Evolutionary conservation across 2,797 vertebrate species (phyloP).

Genomic region (Orestias chungarensis): DNA sequence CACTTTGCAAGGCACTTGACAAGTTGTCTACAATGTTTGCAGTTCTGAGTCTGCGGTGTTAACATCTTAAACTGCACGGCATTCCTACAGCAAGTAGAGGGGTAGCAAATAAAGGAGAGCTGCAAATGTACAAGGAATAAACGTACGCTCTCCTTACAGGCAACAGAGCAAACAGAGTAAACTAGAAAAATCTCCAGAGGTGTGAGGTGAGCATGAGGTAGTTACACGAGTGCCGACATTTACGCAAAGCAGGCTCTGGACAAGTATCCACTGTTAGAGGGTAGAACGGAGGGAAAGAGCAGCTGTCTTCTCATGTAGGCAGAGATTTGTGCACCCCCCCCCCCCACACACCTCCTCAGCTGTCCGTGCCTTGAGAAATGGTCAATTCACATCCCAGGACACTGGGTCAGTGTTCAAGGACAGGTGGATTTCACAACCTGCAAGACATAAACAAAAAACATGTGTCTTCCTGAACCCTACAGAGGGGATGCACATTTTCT

Average conservation of each 20-base stretch:
- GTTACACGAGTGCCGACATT: conserved; percentile 58
- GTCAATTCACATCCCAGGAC: conserved; percentile 68
- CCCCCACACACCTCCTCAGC: conserved; percentile 38
- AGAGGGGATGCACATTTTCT: conserved; percentile 8
- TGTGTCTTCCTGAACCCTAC: conserved; percentile 40
- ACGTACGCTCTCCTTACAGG: conserved; percentile 37
- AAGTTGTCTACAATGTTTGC: conserved; percentile 37
- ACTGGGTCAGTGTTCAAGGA: conserved; percentile 72
- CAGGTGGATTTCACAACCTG: conserved; percentile 43
- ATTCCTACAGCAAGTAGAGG: conserved; percentile 43
- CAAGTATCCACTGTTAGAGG: conserved; percentile 68
- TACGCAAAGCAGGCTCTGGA: conserved; percentile 47
- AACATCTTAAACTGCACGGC: conserved; percentile 35
- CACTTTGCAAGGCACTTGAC: background rate
- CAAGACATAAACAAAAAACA: conserved; percentile 37
- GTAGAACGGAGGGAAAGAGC: conserved; percentile 56
- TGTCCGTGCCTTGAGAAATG: conserved; percentile 68
- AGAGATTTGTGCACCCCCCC: conserved; percentile 24
- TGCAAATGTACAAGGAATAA: conserved; percentile 61
- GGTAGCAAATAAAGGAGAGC: conserved; percentile 59
- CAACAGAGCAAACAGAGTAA: background rate
- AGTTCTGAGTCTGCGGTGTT: conserved; percentile 28
- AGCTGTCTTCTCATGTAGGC: conserved; percentile 64
- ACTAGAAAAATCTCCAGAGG: conserved; percentile 14
- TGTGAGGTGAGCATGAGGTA: conserved; percentile 35